These are phyloP conservation scores for Discoglossus pictus DNA, from an alignment of 2,797 vertebrate genomes.

Conservation along the genomic window DNA sequence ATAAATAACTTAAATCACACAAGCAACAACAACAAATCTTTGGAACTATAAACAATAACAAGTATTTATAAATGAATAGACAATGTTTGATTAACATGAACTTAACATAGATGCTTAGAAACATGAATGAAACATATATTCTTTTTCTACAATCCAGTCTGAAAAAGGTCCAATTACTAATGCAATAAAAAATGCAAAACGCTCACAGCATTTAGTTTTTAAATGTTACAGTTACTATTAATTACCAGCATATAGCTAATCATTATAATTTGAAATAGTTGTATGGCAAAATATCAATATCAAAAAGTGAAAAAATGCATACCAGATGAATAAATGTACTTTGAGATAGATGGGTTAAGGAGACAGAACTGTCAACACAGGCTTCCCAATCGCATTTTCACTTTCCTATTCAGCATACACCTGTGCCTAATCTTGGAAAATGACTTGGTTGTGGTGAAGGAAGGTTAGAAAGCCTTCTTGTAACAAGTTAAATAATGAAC, in stretches of 20 bases:
- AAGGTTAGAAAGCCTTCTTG: slow-evolving; percentile 30
- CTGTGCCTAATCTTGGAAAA: slow-evolving; percentile 63
- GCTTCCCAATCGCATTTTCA: slow-evolving; percentile 76
- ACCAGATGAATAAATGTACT: slow-evolving; percentile 67
- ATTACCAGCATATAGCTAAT: slow-evolving; percentile 6
- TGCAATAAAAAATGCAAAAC: too few species aligned
- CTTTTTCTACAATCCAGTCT: too few species aligned
- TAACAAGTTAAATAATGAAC: slow-evolving; percentile 32
- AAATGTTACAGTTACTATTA: too few species aligned
- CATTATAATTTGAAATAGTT: slow-evolving; percentile 18
- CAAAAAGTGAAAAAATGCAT: slow-evolving; percentile 61
- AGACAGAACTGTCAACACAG: slow-evolving; percentile 65
- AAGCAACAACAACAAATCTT: too few species aligned
- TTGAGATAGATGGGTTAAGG: slow-evolving; percentile 67
- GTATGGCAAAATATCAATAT: slow-evolving; percentile 32
- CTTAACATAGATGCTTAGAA: too few species aligned
- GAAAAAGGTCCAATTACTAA: too few species aligned
- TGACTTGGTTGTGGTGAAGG: slow-evolving; percentile 22
- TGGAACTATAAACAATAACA: too few species aligned
- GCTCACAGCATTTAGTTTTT: too few species aligned
- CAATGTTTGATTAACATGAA: too few species aligned
- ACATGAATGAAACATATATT: too few species aligned
- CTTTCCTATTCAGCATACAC: slow-evolving; percentile 74
- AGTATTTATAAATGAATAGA: too few species aligned
- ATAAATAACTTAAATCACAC: too few species aligned